Evolutionary conservation across 2,797 vertebrate species (phyloP).

Genomic region (Darevskia mixta): DNA sequence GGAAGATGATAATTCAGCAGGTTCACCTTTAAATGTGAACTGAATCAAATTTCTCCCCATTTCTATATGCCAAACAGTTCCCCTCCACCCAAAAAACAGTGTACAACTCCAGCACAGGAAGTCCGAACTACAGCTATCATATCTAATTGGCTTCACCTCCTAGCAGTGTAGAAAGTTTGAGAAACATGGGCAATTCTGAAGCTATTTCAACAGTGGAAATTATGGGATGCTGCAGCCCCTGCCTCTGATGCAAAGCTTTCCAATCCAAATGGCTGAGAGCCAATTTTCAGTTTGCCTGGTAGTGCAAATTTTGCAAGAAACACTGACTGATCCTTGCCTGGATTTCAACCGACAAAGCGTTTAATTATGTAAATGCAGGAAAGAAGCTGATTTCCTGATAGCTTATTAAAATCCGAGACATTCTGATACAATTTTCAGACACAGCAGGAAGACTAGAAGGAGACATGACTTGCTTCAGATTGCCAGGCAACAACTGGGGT

Average conservation of each 20-base stretch:
- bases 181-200: neutral
- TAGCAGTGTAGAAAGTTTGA: neutral
- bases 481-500: neutral
- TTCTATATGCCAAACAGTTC: too few species aligned
- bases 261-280: neutral
- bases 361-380: slow-evolving; percentile 24
- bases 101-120: neutral
- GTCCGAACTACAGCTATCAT: neutral
- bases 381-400: neutral
- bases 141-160: neutral
- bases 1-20: too few species aligned
- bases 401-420: slow-evolving; percentile 19
- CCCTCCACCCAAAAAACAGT: neutral
- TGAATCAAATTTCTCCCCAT: too few species aligned
- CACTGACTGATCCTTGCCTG: neutral
- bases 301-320: slow-evolving; percentile 7
- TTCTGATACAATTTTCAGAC: slow-evolving; percentile 21
- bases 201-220: neutral
- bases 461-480: neutral
- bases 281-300: neutral
- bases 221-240: neutral
- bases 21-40: too few species aligned
- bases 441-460: slow-evolving; percentile 6
- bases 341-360: neutral
- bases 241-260: neutral